Percentiles rank a stretch among this genome's conserved stretches.
Evolutionary conservation across 2,113 vertebrate species (phyloP).

Genomic region (Poeciliopsis prolifica): DNA sequence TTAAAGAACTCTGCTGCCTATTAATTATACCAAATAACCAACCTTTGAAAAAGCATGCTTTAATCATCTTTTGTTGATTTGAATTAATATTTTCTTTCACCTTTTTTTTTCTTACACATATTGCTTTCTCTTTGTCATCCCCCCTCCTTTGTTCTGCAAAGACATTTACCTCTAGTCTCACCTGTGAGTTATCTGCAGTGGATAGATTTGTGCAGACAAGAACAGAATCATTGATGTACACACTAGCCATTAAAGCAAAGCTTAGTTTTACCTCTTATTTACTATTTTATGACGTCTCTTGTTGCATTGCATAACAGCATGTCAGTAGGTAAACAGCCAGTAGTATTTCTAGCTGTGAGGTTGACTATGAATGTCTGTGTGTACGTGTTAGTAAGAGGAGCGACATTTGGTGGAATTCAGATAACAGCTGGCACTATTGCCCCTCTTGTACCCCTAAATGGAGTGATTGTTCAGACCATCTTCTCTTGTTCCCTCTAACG

Average conservation of each 20-base stretch:
- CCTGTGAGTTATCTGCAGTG: slow-evolving; percentile 28
- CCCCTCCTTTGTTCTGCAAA: slow-evolving; percentile 54
- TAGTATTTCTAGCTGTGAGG: slow-evolving; percentile 25
- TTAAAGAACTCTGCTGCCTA: not conserved
- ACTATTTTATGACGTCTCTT: slow-evolving; percentile 26
- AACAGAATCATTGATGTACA: slow-evolving; percentile 2
- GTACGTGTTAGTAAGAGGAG: not conserved
- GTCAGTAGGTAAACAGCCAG: slow-evolving; percentile 26
- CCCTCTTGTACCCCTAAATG: slow-evolving; percentile 34
- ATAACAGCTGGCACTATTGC: slow-evolving; percentile 60
- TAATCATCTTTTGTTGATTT: slow-evolving; percentile 13
- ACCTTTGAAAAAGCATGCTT: not conserved
- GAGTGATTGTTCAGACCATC: slow-evolving; percentile 37
- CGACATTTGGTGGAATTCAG: slow-evolving; percentile 32
- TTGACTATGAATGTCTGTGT: slow-evolving; percentile 17
- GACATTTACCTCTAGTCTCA: slow-evolving; percentile 60
- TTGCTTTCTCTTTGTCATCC: slow-evolving; percentile 29
- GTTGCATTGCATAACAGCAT: slow-evolving; percentile 29
- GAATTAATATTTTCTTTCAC: slow-evolving; percentile 20
- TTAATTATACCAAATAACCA: not conserved
- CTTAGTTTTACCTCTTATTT: slow-evolving; percentile 4
- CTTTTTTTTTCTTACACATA: slow-evolving; percentile 11
- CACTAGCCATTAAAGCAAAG: slow-evolving; percentile 28
- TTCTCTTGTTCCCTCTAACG: slow-evolving; percentile 37
- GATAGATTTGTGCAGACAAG: not conserved